A percentile compares a stretch with the other conserved stretches of the same genome.
phyloP scores from a whole-genome alignment of 1,140 invertebrate species.

The Drosophila sp. region DNA sequence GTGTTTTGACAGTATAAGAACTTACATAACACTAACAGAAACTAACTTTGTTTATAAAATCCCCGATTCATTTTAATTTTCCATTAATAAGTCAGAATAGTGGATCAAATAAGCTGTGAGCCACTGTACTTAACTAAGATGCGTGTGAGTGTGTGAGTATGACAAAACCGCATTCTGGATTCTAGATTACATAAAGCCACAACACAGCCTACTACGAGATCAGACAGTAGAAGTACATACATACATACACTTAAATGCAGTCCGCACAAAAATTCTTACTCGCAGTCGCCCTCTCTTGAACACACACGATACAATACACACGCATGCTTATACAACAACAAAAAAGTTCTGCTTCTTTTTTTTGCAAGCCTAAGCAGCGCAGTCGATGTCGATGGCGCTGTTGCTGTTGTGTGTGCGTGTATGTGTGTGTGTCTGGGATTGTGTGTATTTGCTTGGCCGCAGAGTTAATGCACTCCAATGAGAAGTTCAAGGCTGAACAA shows the following conservation, averaged over 20 bases:
- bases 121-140: background rate
- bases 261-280: conserved; percentile 44
- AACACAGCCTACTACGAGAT: conserved; percentile 54
- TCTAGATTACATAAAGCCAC: conserved; percentile 75
- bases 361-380: conserved; percentile 49
- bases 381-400: conserved; percentile 34
- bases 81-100: too few relatives aligned
- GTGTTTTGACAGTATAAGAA: too few relatives aligned
- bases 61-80: too few relatives aligned
- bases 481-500: conserved; percentile 84
- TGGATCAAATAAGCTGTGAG: too few relatives aligned
- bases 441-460: conserved; percentile 45
- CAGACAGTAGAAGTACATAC: conserved; percentile 43
- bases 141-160: background rate
- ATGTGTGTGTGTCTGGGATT: conserved; percentile 22
- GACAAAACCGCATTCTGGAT: conserved; percentile 60
- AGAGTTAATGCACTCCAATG: conserved; percentile 81
- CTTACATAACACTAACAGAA: too few relatives aligned
- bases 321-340: conserved; percentile 31
- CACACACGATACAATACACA: conserved; percentile 15
- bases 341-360: conserved; percentile 35
- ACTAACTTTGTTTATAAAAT: too few relatives aligned
- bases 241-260: conserved; percentile 43
- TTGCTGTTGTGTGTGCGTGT: conserved; percentile 26
- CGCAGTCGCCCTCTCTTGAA: conserved; percentile 19